Conservation (phyloP, 2,888 invertebrate genomes). For the Odontomyia ornata region DNA sequence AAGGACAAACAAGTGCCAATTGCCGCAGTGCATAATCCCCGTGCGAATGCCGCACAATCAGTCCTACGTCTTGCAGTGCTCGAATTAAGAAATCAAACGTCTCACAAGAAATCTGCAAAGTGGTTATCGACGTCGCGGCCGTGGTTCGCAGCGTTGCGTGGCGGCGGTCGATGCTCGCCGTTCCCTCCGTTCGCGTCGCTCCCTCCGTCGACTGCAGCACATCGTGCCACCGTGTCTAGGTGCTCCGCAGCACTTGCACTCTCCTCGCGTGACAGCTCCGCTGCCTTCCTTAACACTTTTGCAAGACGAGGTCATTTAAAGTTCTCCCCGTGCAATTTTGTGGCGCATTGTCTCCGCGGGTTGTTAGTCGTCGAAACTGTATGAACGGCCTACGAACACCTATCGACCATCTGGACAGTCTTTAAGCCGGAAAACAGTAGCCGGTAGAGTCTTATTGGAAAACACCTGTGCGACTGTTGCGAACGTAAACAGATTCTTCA, state of each 20-base stretch:
- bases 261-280: neutral
- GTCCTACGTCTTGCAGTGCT: neutral
- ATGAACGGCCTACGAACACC: neutral
- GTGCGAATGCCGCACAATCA: neutral
- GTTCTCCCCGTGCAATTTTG: neutral
- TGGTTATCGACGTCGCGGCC: slow-evolving; percentile 17
- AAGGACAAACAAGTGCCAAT: neutral
- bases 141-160: neutral
- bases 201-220: neutral
- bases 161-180: slow-evolving; percentile 11
- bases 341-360: neutral
- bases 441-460: neutral
- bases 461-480: slow-evolving; percentile 25
- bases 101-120: slow-evolving; percentile 31
- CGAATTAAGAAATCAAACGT: neutral
- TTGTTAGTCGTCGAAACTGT: neutral
- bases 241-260: neutral
- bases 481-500: neutral
- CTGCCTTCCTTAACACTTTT: too few relatives aligned
- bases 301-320: neutral
- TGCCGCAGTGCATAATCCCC: neutral
- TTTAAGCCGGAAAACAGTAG: slow-evolving; percentile 3
- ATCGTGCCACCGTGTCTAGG: neutral
- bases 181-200: neutral
- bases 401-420: neutral